Base-by-base conservation (phyloP, 2,888 invertebrate genomes). In the Hyposoter dolosus region DNA sequence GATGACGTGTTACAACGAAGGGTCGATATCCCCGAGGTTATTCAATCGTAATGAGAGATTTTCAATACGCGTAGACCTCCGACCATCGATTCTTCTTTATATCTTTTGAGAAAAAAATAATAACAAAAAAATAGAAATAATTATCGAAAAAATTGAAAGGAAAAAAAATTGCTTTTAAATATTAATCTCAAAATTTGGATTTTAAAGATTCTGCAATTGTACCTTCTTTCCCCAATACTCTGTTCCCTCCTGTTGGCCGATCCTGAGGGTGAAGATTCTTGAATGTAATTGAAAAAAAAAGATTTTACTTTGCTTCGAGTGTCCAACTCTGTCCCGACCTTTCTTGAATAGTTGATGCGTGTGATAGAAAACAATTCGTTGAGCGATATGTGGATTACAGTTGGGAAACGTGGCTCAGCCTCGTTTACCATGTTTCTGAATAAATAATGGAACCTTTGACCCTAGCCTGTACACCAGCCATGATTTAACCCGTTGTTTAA, bases 401-500 rank as follows among this genome's bases (percentile, higher is more conserved):
- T 63, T 17, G 15, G 28, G 23, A 9, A 35, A 63, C 32, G 40
- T 32, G 50, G 28, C 56, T 15, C 32, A 15, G 47, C 28, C 56
- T 79, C 50, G 68, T 75, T 81, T 69, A 53, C 32, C 47, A 17
- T 71, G 66, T 83, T 83, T 80, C 45, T 85, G 85, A 87, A 86
- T 87, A 83, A 83, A 79, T 84, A 17, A 84, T 83, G 82, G 68
- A 83, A 76, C 40, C 47, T 74, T 71, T 83, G 81, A 83, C 77
- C 65, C 50, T 60, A 75, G 65, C 75, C 65, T 50, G 35, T 83
- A 50, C 69, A 56, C 50, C 35, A 60, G 50, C 76, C 66, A 66
- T 71, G 77, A 81, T 87, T 84, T 75, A 87, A 76, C 66, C 76
- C 89, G 91, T 93, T 93, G 92, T 93, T 93, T 93, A 93, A 93